These are phyloP conservation scores for Lagopus muta DNA, from an alignment of 2,113 vertebrate genomes.

Conservation along the genomic window DNA sequence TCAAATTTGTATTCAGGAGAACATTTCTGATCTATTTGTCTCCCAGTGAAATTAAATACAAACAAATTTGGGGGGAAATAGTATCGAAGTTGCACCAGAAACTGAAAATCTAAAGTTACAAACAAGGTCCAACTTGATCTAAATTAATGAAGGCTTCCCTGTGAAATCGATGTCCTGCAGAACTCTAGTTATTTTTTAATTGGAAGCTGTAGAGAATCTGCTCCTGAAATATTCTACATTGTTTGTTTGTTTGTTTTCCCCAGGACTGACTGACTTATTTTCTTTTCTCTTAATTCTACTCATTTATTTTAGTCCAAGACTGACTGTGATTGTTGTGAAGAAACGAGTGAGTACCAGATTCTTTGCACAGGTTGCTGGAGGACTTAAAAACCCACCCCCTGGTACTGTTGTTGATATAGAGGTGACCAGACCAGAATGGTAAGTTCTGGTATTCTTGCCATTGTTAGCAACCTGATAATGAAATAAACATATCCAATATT, in stretches of 20 bases:
- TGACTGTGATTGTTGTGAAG: slow-evolving; percentile 94
- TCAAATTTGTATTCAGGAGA: background rate
- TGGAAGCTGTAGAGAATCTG: background rate
- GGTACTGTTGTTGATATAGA: slow-evolving; percentile 90
- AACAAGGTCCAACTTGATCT: background rate
- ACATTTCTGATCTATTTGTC: background rate
- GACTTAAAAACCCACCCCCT: slow-evolving; percentile 88
- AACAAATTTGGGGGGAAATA: background rate
- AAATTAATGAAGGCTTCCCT: fast-evolving
- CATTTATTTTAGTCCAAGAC: slow-evolving; percentile 82
- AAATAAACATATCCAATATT: fast-evolving
- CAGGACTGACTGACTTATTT: background rate
- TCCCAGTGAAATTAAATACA: background rate
- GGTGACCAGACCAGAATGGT: slow-evolving; percentile 97
- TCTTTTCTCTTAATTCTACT: background rate
- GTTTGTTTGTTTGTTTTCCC: too few species aligned
- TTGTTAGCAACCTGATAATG: background rate
- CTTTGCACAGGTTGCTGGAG: slow-evolving; percentile 79
- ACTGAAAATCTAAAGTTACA: background rate
- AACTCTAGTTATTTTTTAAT: background rate
- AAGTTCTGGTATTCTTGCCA: background rate
- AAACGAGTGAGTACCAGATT: slow-evolving; percentile 89
- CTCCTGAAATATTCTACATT: background rate
- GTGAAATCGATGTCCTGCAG: background rate
- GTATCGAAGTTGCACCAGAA: background rate